Conservation (phyloP, 2,888 invertebrate genomes). For the Sipha maydis region DNA sequence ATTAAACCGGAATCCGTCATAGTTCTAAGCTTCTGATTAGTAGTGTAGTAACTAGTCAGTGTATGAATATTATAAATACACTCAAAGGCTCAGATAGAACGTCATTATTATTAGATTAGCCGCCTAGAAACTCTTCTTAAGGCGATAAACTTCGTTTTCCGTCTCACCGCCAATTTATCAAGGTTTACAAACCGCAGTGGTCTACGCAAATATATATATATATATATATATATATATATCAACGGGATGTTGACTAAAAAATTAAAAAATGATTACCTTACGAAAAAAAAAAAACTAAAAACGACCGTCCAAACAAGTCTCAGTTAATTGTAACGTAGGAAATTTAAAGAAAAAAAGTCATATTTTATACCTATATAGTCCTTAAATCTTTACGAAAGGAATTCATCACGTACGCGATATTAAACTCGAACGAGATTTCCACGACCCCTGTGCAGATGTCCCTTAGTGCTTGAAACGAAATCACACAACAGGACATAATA, state of each 20-base stretch:
- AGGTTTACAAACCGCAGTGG: constrained; percentile 9
- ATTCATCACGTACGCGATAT: background rate
- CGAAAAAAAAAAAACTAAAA: too few relatives aligned
- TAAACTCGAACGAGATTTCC: background rate
- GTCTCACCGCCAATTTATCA: constrained; percentile 15
- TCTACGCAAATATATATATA: background rate
- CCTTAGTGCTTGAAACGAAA: background rate
- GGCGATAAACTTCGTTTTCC: constrained; percentile 29
- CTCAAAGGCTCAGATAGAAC: constrained; percentile 21
- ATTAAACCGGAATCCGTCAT: background rate
- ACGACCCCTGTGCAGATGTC: too few relatives aligned
- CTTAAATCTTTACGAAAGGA: background rate
- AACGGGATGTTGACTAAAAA: background rate
- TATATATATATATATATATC: background rate
- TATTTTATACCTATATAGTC: too few relatives aligned
- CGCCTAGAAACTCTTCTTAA: background rate
- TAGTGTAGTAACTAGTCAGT: background rate
- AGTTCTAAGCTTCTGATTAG: constrained; percentile 33
- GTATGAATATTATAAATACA: background rate
- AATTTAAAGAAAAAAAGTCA: too few relatives aligned
- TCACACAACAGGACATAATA: background rate
- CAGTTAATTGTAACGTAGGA: too few relatives aligned
- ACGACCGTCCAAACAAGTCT: too few relatives aligned
- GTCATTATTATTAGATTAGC: constrained; percentile 9
- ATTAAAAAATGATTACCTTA: background rate